Conservation (phyloP, 2,113 vertebrate species). For the Menidia beryllina region DNA sequence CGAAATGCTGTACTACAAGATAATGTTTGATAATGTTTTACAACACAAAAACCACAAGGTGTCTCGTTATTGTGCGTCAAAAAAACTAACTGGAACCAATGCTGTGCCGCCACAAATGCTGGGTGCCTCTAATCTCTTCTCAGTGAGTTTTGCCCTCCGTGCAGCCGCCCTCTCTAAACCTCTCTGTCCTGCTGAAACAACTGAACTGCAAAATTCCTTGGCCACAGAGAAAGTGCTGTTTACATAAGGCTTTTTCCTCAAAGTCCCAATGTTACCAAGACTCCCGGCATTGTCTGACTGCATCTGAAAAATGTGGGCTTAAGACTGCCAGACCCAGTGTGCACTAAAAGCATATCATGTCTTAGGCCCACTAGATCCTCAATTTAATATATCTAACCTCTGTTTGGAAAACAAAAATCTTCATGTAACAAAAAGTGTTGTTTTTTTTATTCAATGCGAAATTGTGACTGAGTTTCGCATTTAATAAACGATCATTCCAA, state of each 20-base stretch:
- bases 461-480: neutral
- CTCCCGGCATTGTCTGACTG: slow-evolving; percentile 19
- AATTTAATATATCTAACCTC: neutral
- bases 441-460: neutral
- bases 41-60: too few relatives aligned
- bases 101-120: neutral
- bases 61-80: too few relatives aligned
- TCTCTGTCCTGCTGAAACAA: slow-evolving; percentile 11
- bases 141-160: neutral
- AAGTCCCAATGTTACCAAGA: slow-evolving; percentile 22
- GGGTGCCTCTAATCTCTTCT: slow-evolving; percentile 11
- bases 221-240: slow-evolving; percentile 43
- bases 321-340: neutral
- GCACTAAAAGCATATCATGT: neutral
- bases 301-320: neutral
- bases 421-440: too few relatives aligned
- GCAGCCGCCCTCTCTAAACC: neutral
- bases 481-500: neutral
- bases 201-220: slow-evolving; percentile 31
- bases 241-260: slow-evolving; percentile 39
- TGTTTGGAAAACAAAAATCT: neutral
- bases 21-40: neutral
- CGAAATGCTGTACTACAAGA: too few relatives aligned
- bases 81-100: neutral
- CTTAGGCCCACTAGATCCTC: neutral